Evolutionary conservation across 1,140 invertebrate species (phyloP).

Genomic region (Ditylenchus dipsaci): DNA sequence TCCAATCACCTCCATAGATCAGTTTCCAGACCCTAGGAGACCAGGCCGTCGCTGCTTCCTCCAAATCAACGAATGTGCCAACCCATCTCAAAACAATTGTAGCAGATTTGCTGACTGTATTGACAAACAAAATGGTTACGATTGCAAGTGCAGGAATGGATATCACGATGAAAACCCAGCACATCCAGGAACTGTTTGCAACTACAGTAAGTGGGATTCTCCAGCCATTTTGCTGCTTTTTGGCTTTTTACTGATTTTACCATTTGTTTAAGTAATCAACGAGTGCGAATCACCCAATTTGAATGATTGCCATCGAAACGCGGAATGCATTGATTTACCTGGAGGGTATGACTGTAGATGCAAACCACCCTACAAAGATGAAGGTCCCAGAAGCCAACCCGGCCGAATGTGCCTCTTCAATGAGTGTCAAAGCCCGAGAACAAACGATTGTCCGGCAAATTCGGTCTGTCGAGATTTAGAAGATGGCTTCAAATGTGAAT

Average conservation of each 20-base stretch:
- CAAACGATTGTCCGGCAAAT: slow-evolving; percentile 21
- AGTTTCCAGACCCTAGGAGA: slow-evolving; percentile 49
- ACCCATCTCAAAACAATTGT: slow-evolving; percentile 55
- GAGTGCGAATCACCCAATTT: slow-evolving; percentile 77
- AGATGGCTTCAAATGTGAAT: slow-evolving; percentile 1
- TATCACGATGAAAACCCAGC: slow-evolving; percentile 37
- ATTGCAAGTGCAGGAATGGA: slow-evolving; percentile 30
- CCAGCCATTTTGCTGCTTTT: neutral
- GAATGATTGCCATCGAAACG: slow-evolving; percentile 81
- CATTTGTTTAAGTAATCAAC: slow-evolving; percentile 64
- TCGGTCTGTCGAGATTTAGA: neutral
- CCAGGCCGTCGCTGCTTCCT: slow-evolving; percentile 48
- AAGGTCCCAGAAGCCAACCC: slow-evolving; percentile 61
- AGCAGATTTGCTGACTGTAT: slow-evolving; percentile 54
- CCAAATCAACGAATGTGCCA: slow-evolving; percentile 54
- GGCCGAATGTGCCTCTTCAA: slow-evolving; percentile 62
- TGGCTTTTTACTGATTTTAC: neutral
- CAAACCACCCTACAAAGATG: slow-evolving; percentile 68
- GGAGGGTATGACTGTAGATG: slow-evolving; percentile 82
- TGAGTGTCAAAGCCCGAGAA: slow-evolving; percentile 35
- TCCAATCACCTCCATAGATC: slow-evolving; percentile 51
- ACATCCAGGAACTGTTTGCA: slow-evolving; percentile 34
- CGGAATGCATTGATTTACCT: slow-evolving; percentile 77
- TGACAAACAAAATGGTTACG: slow-evolving; percentile 46
- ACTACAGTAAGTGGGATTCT: slow-evolving; percentile 33